These are phyloP conservation scores for Zoroaster sp. DNA, from an alignment of 53 echinoderm and acorn worm genomes.

Conservation along the genomic window DNA sequence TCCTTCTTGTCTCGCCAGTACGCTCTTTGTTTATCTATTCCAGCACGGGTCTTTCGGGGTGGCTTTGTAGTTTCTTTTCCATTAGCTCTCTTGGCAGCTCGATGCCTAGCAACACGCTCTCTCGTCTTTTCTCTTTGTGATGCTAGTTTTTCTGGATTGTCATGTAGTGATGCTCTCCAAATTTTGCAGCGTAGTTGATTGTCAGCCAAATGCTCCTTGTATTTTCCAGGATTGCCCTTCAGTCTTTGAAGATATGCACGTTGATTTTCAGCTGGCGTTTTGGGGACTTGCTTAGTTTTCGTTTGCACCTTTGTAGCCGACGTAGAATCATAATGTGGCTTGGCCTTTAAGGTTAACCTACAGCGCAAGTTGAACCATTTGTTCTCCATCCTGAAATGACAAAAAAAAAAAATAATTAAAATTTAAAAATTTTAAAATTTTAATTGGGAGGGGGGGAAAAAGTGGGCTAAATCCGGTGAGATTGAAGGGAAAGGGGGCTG, in stretches of 20 bases:
- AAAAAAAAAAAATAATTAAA: neutral
- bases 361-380: neutral
- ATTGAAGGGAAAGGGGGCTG: neutral
- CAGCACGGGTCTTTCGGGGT: neutral
- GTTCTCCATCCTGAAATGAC: neutral
- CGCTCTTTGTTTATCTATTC: neutral
- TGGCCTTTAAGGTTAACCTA: neutral
- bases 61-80: neutral
- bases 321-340: neutral
- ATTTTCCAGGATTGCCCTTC: too few species aligned
- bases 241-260: neutral
- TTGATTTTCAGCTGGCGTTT: neutral
- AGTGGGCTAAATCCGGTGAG: neutral
- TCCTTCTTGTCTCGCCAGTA: neutral
- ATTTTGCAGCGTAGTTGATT: neutral
- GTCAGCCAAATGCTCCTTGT: neutral
- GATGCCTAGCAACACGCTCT: neutral
- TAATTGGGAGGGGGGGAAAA: neutral
- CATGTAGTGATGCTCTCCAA: neutral
- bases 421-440: too few species aligned
- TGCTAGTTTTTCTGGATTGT: neutral
- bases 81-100: neutral
- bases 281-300: neutral
- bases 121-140: neutral
- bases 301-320: neutral